Evolutionary conservation across 2,113 vertebrate genomes (phyloP).

Genomic region (Daboia siamensis): DNA sequence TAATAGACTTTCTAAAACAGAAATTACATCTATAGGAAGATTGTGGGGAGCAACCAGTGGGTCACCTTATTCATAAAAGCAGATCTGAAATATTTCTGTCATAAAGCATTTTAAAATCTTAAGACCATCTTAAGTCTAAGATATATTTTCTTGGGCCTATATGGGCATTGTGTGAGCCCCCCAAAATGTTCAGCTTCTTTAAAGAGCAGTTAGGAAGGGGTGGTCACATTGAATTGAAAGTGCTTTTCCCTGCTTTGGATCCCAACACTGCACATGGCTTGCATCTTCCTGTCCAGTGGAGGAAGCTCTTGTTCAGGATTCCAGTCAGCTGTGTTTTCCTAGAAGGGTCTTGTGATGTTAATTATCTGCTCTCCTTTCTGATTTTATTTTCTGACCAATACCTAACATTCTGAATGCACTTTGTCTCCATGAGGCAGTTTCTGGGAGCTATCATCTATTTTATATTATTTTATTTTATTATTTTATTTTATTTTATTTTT

Average conservation of each 20-base stretch:
- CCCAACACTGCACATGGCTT: neutral
- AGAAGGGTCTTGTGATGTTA: neutral
- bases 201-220: neutral
- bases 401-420: neutral
- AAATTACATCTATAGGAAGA: neutral
- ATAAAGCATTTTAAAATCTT: neutral
- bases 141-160: neutral
- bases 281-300: neutral
- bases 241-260: neutral
- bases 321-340: neutral
- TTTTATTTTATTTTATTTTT: too few species aligned
- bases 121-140: neutral
- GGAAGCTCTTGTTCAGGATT: neutral
- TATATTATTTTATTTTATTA: neutral
- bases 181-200: neutral
- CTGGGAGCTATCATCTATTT: neutral
- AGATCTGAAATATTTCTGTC: neutral
- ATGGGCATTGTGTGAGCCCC: neutral
- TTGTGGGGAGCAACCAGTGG: neutral
- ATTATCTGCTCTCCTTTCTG: neutral
- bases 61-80: neutral
- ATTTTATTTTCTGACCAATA: neutral
- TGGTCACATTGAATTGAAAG: neutral
- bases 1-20: neutral
- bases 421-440: too few species aligned